phyloP scores from a whole-genome alignment of 2,888 invertebrate species.

The Macrosiphum euphorbiae region DNA sequence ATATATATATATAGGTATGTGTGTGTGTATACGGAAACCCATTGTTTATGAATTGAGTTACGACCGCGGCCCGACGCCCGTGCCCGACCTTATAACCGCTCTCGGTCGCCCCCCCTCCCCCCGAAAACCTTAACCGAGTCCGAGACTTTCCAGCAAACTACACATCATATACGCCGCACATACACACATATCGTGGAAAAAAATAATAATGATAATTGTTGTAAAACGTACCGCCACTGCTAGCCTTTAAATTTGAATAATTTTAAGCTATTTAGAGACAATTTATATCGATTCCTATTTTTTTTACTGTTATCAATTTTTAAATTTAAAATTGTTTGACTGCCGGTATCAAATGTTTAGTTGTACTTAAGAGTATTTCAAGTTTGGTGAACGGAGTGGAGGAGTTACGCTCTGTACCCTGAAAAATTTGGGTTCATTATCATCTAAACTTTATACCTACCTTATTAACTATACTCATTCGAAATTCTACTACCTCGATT shows the following conservation, averaged over 20 bases:
- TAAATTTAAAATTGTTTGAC: neutral
- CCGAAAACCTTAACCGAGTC: constrained; percentile 42
- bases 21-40: neutral
- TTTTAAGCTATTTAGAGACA: neutral
- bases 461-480: neutral
- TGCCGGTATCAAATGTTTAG: neutral
- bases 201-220: neutral
- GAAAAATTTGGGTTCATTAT: neutral
- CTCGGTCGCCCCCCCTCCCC: neutral
- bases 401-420: neutral
- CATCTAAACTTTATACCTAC: neutral
- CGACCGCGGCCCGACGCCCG: constrained; percentile 28
- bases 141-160: neutral
- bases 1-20: neutral
- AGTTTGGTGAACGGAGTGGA: neutral
- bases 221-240: neutral
- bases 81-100: neutral
- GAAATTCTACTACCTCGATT: neutral
- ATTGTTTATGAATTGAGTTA: constrained; percentile 55
- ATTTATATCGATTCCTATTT: neutral
- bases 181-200: neutral
- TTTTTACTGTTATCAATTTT: neutral
- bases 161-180: neutral
- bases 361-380: neutral
- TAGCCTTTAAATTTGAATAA: neutral